These are phyloP conservation scores for Drosophila testacea DNA, from an alignment of 2,888 invertebrate genomes.

Conservation along the genomic window DNA sequence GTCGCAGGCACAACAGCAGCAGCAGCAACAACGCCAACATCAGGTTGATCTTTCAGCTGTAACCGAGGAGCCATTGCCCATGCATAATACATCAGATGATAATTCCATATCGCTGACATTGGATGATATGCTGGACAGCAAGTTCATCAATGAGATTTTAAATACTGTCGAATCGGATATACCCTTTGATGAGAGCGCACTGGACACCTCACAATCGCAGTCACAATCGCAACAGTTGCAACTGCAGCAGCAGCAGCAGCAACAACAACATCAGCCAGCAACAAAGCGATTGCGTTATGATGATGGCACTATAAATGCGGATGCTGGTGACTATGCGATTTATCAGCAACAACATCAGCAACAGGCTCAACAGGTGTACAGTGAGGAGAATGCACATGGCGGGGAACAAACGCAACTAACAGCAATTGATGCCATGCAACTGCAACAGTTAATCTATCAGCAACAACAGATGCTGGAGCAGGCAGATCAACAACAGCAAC, in stretches of 20 bases:
- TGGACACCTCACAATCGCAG: constrained; percentile 64
- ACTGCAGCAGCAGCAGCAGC: constrained; percentile 30
- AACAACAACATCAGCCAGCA: constrained; percentile 48
- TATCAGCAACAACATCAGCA: constrained; percentile 57
- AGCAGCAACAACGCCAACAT: constrained; percentile 43
- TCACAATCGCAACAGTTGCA: constrained; percentile 23
- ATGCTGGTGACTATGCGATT: constrained; percentile 51
- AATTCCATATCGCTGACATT: constrained; percentile 82
- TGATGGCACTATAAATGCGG: constrained; percentile 53
- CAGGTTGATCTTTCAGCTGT: constrained; percentile 50
- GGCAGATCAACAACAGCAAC: constrained; percentile 46
- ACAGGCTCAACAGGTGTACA: constrained; percentile 62
- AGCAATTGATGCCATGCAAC: constrained; percentile 79
- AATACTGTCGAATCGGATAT: constrained; percentile 78
- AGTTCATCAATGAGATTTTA: constrained; percentile 83
- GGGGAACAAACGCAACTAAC: constrained; percentile 59
- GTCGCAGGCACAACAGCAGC: constrained; percentile 31
- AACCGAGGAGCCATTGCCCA: constrained; percentile 62
- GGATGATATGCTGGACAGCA: constrained; percentile 83
- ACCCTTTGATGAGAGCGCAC: constrained; percentile 81
- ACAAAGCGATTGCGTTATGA: constrained; percentile 80
- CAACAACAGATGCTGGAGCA: constrained; percentile 73
- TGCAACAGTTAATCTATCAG: constrained; percentile 81
- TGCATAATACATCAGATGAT: constrained; percentile 79
- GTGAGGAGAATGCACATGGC: constrained; percentile 59